phyloP scores from a whole-genome alignment of 2,888 invertebrate species.

The Anthoptus insignis region DNA sequence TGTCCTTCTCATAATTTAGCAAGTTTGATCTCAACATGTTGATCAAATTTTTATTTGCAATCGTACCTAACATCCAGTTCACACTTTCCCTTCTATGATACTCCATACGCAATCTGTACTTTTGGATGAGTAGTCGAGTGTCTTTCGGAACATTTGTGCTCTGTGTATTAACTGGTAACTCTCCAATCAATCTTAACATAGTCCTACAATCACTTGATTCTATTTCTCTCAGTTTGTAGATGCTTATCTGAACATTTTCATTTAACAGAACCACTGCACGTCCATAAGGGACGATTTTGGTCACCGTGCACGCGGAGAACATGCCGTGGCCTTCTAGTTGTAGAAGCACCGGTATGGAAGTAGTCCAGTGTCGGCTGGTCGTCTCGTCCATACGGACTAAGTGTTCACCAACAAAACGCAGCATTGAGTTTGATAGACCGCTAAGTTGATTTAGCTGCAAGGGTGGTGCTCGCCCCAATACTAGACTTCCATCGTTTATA shows the following conservation, averaged over 20 bases:
- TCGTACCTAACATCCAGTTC: slow-evolving; percentile 21
- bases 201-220: slow-evolving; percentile 38
- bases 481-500: slow-evolving; percentile 46
- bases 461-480: slow-evolving; percentile 51
- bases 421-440: slow-evolving; percentile 45
- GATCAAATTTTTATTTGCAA: background rate
- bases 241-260: slow-evolving; percentile 51
- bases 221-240: slow-evolving; percentile 50
- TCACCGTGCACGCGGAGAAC: slow-evolving; percentile 47
- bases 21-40: slow-evolving; percentile 24
- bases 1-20: slow-evolving; percentile 45
- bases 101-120: slow-evolving; percentile 47
- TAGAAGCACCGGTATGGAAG: slow-evolving; percentile 46
- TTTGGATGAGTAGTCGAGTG: slow-evolving; percentile 36
- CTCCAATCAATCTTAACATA: slow-evolving; percentile 43
- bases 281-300: slow-evolving; percentile 46
- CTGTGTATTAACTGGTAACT: slow-evolving; percentile 23
- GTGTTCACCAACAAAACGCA: slow-evolving; percentile 51
- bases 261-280: slow-evolving; percentile 51
- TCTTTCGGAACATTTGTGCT: slow-evolving; percentile 32
- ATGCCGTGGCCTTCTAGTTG: slow-evolving; percentile 51
- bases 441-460: slow-evolving; percentile 48
- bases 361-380: slow-evolving; percentile 45
- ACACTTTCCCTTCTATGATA: slow-evolving; percentile 47
- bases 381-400: slow-evolving; percentile 47